phyloP scores from a whole-genome alignment of 2,797 vertebrate genomes.

The Spatula versicolor region DNA sequence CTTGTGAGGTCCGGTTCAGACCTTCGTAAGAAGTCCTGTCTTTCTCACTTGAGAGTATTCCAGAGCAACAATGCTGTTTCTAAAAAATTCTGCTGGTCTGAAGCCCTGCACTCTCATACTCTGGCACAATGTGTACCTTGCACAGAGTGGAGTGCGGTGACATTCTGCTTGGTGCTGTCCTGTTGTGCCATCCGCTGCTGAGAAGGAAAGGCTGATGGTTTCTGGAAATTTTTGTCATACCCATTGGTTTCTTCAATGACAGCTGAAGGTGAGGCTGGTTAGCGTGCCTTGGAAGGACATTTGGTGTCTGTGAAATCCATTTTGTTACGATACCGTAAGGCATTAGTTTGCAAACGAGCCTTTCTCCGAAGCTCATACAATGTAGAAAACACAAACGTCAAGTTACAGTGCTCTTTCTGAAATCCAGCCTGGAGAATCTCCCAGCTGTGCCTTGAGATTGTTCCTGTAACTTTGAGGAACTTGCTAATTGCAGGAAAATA shows the following conservation, averaged over 20 bases:
- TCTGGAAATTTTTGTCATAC: not conserved
- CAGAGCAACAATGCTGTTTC: not conserved
- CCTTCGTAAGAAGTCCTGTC: not conserved
- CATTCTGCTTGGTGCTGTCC: not conserved
- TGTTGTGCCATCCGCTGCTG: not conserved
- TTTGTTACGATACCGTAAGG: not conserved
- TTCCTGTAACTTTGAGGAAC: not conserved
- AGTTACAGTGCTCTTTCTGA: not conserved
- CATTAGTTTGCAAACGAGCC: not conserved
- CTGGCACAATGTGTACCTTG: not conserved
- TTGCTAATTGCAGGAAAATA: not conserved
- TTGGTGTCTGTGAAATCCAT: not conserved
- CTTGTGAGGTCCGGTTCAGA: not conserved
- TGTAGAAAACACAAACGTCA: accelerated
- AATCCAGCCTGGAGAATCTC: too few relatives aligned
- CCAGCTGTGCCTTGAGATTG: too few relatives aligned
- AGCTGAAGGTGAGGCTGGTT: not conserved
- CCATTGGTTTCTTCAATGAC: not conserved
- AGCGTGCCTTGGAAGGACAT: not conserved
- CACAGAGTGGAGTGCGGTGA: not conserved
- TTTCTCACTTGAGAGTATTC: not conserved
- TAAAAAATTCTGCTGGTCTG: not conserved
- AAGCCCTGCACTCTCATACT: not conserved
- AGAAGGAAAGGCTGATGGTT: not conserved
- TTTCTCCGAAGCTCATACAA: not conserved